phyloP scores from a whole-genome alignment of 2,797 vertebrate species.

The Tympanoctomys barrerae region DNA sequence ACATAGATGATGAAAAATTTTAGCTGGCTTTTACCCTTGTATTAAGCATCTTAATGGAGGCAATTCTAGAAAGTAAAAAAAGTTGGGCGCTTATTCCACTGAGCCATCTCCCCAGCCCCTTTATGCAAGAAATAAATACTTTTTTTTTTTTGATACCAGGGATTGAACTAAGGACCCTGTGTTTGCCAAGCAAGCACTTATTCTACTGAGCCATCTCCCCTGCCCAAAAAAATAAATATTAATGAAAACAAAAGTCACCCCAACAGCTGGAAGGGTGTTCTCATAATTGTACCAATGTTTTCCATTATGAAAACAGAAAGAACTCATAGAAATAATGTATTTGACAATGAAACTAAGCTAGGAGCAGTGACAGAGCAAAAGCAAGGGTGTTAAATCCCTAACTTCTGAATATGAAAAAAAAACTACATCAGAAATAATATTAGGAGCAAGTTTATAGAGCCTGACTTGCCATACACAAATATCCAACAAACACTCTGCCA shows the following conservation, averaged over 20 bases:
- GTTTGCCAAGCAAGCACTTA: too few relatives aligned
- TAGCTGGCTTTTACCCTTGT: constrained; percentile 81
- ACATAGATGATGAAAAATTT: constrained; percentile 85
- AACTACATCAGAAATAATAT: constrained; percentile 85
- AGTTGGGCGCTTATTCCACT: constrained; percentile 47
- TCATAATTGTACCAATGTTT: constrained; percentile 53
- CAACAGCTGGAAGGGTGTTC: constrained; percentile 73
- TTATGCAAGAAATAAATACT: constrained; percentile 81
- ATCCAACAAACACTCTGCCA: background rate
- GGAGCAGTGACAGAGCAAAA: background rate
- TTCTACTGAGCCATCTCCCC: too few relatives aligned
- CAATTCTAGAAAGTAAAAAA: constrained; percentile 86
- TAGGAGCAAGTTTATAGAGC: constrained; percentile 85
- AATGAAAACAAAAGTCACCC: constrained; percentile 82
- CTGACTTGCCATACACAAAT: background rate
- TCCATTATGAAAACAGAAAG: constrained; percentile 78
- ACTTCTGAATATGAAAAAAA: constrained; percentile 85
- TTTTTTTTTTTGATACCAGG: too few relatives aligned
- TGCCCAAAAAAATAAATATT: constrained; percentile 80
- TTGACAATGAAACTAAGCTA: constrained; percentile 65
- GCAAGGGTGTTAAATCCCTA: constrained; percentile 86
- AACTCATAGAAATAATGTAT: constrained; percentile 66
- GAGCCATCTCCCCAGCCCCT: background rate
- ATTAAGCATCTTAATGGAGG: constrained; percentile 78
- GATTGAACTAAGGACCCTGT: too few relatives aligned